Conservation (phyloP, 2,888 invertebrate species). For the Eumacrocentrus americanus region DNA sequence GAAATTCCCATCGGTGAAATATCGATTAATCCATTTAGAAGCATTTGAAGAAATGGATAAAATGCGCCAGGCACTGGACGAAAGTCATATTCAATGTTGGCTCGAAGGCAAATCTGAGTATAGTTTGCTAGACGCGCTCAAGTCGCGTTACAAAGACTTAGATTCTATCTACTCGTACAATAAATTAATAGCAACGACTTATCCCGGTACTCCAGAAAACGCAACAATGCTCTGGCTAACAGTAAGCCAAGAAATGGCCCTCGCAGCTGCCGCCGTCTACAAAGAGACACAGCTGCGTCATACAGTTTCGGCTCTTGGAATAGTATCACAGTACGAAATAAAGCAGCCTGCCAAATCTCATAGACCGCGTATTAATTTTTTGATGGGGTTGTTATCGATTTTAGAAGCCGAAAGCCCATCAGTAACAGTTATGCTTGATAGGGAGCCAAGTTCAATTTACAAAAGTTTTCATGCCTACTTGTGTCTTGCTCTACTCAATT, state of each 20-base stretch:
- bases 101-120: constrained; percentile 37
- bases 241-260: constrained; percentile 46
- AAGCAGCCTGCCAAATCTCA: constrained; percentile 28
- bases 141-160: constrained; percentile 30
- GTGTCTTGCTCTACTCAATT: constrained; percentile 48
- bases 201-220: constrained; percentile 2
- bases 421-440: not conserved
- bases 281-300: constrained; percentile 42
- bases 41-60: constrained; percentile 41
- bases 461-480: constrained; percentile 53
- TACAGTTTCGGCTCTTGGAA: constrained; percentile 42
- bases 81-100: constrained; percentile 41
- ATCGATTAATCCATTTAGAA: constrained; percentile 45
- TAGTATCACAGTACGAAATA: constrained; percentile 45
- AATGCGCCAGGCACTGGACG: constrained; percentile 24
- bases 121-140: constrained; percentile 40
- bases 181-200: constrained; percentile 4
- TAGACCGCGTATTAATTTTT: constrained; percentile 27
- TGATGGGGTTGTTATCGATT: constrained; percentile 42
- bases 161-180: not conserved
- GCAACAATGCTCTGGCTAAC: constrained; percentile 41
- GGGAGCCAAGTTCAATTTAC: constrained; percentile 26
- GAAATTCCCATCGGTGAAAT: constrained; percentile 43
- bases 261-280: constrained; percentile 41
- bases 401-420: constrained; percentile 42